Conservation (phyloP, 2,113 vertebrate genomes). For the Paedocypris sp. region DNA sequence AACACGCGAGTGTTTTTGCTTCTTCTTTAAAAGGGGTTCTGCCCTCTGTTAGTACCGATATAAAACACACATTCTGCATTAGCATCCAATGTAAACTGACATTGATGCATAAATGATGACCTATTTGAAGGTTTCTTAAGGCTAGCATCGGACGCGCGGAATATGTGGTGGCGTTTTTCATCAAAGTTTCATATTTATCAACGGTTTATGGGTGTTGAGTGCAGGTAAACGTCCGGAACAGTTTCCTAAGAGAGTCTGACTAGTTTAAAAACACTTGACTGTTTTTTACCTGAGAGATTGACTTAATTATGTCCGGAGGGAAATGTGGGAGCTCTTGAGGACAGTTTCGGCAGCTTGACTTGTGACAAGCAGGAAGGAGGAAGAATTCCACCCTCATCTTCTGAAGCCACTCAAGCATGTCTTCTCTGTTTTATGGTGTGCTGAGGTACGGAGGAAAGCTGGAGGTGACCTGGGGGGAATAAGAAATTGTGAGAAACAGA, state of each 20-base stretch:
- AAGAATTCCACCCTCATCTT: conserved; percentile 1
- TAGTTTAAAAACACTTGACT: conserved; percentile 16
- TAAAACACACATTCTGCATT: neutral
- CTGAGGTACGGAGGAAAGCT: neutral
- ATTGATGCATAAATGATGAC: too few species aligned
- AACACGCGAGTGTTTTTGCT: neutral
- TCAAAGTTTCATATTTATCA: too few species aligned
- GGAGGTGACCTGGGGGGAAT: conserved; percentile 10
- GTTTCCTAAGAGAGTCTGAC: neutral
- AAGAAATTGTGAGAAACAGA: neutral
- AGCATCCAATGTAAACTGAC: neutral
- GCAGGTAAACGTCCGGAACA: neutral
- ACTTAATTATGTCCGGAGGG: conserved; percentile 27
- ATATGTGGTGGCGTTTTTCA: too few species aligned
- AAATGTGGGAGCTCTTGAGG: conserved; percentile 11
- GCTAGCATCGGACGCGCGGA: too few species aligned
- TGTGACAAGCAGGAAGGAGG: neutral
- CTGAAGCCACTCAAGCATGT: conserved; percentile 8
- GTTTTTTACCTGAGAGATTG: conserved; percentile 29
- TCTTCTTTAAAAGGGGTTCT: neutral
- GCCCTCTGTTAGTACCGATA: neutral
- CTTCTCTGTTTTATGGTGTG: neutral
- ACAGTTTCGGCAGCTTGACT: conserved; percentile 14
- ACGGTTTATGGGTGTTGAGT: neutral
- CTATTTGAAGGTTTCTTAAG: too few species aligned